Evolutionary conservation across 2,797 vertebrate species (phyloP).

Genomic region (Falco naumanni): DNA sequence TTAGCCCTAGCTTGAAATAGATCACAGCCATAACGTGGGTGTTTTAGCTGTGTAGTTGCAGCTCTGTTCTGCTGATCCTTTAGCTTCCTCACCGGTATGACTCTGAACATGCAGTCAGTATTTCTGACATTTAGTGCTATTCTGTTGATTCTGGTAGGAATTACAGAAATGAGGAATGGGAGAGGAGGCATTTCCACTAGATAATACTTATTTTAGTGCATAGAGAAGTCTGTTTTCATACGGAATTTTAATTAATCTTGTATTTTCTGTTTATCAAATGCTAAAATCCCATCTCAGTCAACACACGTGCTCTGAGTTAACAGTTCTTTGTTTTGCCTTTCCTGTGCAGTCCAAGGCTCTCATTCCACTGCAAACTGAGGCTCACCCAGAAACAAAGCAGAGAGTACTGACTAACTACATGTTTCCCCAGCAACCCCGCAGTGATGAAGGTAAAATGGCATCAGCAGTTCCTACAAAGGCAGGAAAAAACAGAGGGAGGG

Average conservation of each 20-base stretch:
- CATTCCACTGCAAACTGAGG: constrained; percentile 98
- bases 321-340: not conserved
- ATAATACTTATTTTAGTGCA: accelerated
- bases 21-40: not conserved
- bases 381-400: constrained; percentile 98
- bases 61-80: not conserved
- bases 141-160: not conserved
- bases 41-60: not conserved
- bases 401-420: constrained; percentile 99
- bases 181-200: not conserved
- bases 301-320: not conserved
- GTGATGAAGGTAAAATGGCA: constrained; percentile 89
- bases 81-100: not conserved
- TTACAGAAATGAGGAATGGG: not conserved
- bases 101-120: not conserved
- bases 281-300: not conserved
- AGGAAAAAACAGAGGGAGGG: not conserved
- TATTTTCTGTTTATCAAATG: not conserved
- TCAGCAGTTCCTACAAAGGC: not conserved
- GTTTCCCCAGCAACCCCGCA: constrained; percentile 98
- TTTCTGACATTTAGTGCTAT: not conserved
- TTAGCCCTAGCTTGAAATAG: not conserved
- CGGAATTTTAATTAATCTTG: not conserved
- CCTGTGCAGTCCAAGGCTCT: constrained; percentile 93
- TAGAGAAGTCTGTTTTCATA: not conserved